Percentiles rank a stretch among this genome's conserved stretches.
phyloP scores from a whole-genome alignment of 2,888 invertebrate genomes.

The Pachydiplax longipennis region DNA sequence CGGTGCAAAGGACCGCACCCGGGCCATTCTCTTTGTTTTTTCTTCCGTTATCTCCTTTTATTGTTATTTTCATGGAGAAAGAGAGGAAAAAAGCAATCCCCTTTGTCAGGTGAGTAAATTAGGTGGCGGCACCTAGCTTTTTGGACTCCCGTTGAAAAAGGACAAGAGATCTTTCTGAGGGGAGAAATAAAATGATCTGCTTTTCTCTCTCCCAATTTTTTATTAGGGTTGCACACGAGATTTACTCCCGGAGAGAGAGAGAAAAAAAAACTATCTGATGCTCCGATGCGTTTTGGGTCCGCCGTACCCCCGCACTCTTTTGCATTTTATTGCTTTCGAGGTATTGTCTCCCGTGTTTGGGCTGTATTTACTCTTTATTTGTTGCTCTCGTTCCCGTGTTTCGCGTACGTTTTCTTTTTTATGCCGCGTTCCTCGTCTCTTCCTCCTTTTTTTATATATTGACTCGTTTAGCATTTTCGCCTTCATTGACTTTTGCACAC shows the following conservation, averaged over 20 bases:
- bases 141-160: not conserved
- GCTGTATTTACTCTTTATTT: not conserved
- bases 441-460: not conserved
- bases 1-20: not conserved
- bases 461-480: not conserved
- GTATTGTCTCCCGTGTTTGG: slow-evolving; percentile 3
- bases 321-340: not conserved
- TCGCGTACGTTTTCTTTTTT: not conserved
- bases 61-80: not conserved
- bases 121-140: not conserved
- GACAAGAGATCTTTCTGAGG: not conserved
- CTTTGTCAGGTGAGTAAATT: slow-evolving; percentile 15
- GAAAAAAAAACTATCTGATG: not conserved
- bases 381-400: not conserved
- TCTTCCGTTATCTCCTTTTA: not conserved
- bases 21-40: not conserved
- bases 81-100: not conserved
- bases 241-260: not conserved
- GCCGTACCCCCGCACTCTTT: not conserved
- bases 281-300: not conserved
- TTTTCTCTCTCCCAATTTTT: not conserved
- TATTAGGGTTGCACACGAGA: not conserved
- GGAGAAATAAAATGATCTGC: not conserved
- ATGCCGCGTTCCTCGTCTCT: not conserved
- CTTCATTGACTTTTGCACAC: not conserved